These are phyloP conservation scores for Trichosurus vulpecula DNA, from an alignment of 2,797 vertebrate genomes.

Conservation along the genomic window DNA sequence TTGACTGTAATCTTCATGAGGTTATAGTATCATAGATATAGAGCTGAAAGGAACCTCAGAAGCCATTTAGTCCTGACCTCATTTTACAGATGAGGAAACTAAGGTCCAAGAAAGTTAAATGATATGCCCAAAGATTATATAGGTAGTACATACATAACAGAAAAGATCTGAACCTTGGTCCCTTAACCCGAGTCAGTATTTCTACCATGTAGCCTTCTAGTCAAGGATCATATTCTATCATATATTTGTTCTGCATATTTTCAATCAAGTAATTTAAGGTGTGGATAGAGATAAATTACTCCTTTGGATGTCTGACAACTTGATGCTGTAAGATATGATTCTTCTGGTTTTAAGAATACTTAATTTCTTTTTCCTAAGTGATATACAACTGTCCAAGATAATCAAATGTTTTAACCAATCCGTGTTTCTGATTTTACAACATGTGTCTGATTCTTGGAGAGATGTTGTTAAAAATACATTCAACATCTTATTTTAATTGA, in stretches of 20 bases:
- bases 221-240: not conserved
- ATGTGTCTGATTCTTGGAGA: not conserved
- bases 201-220: not conserved
- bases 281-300: not conserved
- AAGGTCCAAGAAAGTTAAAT: constrained; percentile 21
- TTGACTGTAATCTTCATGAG: not conserved
- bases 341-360: not conserved
- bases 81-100: constrained; percentile 25
- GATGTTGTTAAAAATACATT: not conserved
- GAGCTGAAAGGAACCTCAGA: not conserved
- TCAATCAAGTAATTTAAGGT: not conserved
- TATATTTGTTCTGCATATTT: not conserved
- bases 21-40: not conserved
- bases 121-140: not conserved
- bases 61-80: not conserved
- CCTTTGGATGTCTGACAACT: not conserved
- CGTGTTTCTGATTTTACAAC: not conserved
- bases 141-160: not conserved
- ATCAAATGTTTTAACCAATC: not conserved
- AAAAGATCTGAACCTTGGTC: not conserved
- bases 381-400: not conserved
- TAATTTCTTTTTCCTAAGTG: not conserved
- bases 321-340: not conserved
- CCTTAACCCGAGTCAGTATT: not conserved
- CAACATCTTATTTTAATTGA: not conserved